Evolutionary conservation across 1,140 invertebrate genomes (phyloP), one percentile per base, ranked within the genome.

Genomic region (Leptestheria dahalacensis): DNA sequence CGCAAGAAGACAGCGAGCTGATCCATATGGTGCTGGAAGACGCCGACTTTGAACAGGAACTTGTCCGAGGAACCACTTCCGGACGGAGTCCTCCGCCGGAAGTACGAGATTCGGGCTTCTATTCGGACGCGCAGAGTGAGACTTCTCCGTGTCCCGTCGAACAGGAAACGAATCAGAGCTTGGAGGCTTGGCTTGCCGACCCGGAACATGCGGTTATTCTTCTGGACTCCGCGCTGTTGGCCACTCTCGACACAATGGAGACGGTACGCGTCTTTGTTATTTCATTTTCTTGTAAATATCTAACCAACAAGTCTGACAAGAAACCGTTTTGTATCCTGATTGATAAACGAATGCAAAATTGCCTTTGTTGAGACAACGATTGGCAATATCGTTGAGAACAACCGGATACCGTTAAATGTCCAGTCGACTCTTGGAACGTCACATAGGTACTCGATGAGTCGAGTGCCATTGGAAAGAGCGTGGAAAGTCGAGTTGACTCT

Each of bases 21-120:
- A 60, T 60, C n/a, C 58, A 60, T 29, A 60, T 60, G 58, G 58
- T 60, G 20, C 33, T 60, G 48, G 48, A 60, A 33, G 58, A 60
- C 46, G 51, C 51, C n/a, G 48, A 60, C 24, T 60, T 60, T 29
- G 58, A 60, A 29, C 58, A 60, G 21, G 58, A 60, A 12, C 20
- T 60, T 28, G 58, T 50, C 12, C 48, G 51, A 12, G 53, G 28
- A 41, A 55, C n/a, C 48, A 23, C 58, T 6, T 28, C 57, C 47
- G 41, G 24, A 6, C 53, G 53, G 23, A 33, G 41, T 28, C 53
- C 28, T 23, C 53, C 28, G 9, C 26, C 28, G 24, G 51, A 60
- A 24, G 47, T 52, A 20, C 21, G 51, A 28, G 58, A 60, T 21
- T 60, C 49, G n/a, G 51, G 58, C n/a, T 55, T 55, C 20, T 55